phyloP scores from a whole-genome alignment of 2,888 invertebrate species.

The Electrophaes corylata region DNA sequence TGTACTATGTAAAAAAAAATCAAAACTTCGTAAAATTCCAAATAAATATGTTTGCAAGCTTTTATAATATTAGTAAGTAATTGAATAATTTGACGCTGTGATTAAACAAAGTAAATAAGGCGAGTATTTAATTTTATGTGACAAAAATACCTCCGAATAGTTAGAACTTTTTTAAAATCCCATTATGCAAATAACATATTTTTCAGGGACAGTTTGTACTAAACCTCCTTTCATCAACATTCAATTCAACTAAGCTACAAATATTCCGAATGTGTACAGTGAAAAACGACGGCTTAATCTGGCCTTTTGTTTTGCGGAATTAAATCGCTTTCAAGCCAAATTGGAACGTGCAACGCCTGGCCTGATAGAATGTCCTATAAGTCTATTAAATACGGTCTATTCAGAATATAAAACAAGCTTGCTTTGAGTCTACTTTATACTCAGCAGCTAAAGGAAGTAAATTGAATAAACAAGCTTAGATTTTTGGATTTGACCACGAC shows the following conservation, averaged over 20 bases:
- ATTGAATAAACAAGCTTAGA: too few relatives aligned
- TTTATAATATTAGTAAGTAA: too few relatives aligned
- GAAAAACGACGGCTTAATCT: slow-evolving; percentile 63
- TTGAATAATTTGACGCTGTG: too few relatives aligned
- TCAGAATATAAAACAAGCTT: slow-evolving; percentile 3
- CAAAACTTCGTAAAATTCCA: too few relatives aligned
- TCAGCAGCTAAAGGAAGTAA: too few relatives aligned
- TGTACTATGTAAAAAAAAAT: too few relatives aligned
- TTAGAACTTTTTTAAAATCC: too few relatives aligned
- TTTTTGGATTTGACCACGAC: too few relatives aligned
- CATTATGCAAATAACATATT: background rate
- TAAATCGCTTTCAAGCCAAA: slow-evolving; percentile 69
- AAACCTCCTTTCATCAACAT: slow-evolving; percentile 37
- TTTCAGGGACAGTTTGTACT: slow-evolving; percentile 23
- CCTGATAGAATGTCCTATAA: slow-evolving; percentile 22
- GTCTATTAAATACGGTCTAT: slow-evolving; percentile 10
- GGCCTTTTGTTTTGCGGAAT: slow-evolving; percentile 71
- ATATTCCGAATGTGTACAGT: slow-evolving; percentile 33
- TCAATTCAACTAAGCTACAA: slow-evolving; percentile 41
- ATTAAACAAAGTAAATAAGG: too few relatives aligned
- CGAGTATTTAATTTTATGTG: too few relatives aligned
- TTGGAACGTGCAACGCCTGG: slow-evolving; percentile 54
- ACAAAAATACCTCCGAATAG: too few relatives aligned
- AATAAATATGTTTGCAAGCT: too few relatives aligned
- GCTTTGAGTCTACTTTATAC: background rate